Percentiles rank a stretch among this genome's conserved stretches.
phyloP scores from a whole-genome alignment of 2,888 invertebrate genomes.

The Apamea anceps region DNA sequence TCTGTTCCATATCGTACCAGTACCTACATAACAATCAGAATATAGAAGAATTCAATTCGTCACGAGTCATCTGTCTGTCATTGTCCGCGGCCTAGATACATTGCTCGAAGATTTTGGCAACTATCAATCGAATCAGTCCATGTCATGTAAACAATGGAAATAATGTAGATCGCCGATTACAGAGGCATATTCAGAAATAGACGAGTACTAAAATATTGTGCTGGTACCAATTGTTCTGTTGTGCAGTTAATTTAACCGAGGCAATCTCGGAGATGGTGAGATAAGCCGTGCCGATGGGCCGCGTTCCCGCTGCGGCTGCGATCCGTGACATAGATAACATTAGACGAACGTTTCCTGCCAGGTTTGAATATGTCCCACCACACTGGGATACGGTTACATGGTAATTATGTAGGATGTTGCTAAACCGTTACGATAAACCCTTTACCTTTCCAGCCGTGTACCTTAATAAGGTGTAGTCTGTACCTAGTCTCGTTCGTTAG shows the following conservation, averaged over 20 bases:
- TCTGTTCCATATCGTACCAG: constrained; percentile 48
- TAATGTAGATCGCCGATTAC: constrained; percentile 73
- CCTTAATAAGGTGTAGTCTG: constrained; percentile 24
- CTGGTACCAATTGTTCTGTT: constrained; percentile 73
- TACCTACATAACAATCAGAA: constrained; percentile 45
- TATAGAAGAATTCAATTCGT: constrained; percentile 66
- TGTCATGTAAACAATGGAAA: constrained; percentile 78
- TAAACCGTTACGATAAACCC: constrained; percentile 62
- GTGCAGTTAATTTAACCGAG: constrained; percentile 78
- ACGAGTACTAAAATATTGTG: constrained; percentile 71
- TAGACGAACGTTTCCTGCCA: constrained; percentile 78
- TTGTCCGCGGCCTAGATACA: constrained; percentile 75
- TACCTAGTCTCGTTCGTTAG: constrained; percentile 38
- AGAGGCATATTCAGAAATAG: constrained; percentile 69
- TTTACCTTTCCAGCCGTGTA: constrained; percentile 44
- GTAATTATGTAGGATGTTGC: constrained; percentile 54
- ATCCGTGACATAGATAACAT: constrained; percentile 83
- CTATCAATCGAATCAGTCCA: constrained; percentile 73
- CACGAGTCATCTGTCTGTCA: constrained; percentile 68
- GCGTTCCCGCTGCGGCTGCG: constrained; percentile 75
- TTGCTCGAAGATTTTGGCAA: constrained; percentile 72
- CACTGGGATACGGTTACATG: constrained; percentile 63
- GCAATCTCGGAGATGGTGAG: constrained; percentile 74
- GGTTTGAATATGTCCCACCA: constrained; percentile 72
- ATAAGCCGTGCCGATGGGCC: constrained; percentile 77